Evolutionary conservation across 1,140 invertebrate genomes (phyloP).

Genomic region (Drosophila arawakana): DNA sequence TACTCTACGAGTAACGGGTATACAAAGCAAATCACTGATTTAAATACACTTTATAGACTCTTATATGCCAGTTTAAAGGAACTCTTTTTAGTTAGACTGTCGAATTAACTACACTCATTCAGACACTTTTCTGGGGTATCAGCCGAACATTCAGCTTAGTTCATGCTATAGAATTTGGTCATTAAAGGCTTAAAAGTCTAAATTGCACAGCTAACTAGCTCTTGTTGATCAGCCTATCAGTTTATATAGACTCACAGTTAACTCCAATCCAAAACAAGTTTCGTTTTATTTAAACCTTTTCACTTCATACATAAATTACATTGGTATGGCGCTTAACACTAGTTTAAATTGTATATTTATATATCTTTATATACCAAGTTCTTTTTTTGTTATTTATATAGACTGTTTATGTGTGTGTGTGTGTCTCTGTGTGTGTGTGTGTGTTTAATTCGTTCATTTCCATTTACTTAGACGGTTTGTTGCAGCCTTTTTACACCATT

Average conservation of each 20-base stretch:
- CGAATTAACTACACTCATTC: too few relatives aligned
- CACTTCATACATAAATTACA: constrained; percentile 42
- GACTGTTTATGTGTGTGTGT: background rate
- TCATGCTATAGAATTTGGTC: too few relatives aligned
- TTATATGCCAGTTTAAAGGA: too few relatives aligned
- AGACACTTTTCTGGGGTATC: too few relatives aligned
- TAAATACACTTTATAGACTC: too few relatives aligned
- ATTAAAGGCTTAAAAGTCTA: too few relatives aligned
- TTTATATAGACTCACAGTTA: background rate
- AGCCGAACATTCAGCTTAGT: too few relatives aligned
- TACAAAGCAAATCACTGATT: too few relatives aligned
- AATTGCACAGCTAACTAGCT: too few relatives aligned
- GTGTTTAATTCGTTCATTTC: constrained; percentile 3
- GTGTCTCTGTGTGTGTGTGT: background rate
- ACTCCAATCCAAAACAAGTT: constrained; percentile 66
- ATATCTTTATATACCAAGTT: constrained; percentile 33
- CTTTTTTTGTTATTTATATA: constrained; percentile 15
- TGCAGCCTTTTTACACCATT: constrained; percentile 10
- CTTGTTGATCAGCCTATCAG: too few relatives aligned
- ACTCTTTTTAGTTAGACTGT: too few relatives aligned
- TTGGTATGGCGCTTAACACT: constrained; percentile 54
- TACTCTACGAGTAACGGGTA: too few relatives aligned
- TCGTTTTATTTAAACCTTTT: constrained; percentile 63
- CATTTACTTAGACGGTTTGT: constrained; percentile 25
- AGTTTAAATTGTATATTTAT: constrained; percentile 62